Percentiles rank a stretch among this genome's conserved stretches.
Conservation (phyloP, 2,888 invertebrate species). For the Girardia tigrina region DNA sequence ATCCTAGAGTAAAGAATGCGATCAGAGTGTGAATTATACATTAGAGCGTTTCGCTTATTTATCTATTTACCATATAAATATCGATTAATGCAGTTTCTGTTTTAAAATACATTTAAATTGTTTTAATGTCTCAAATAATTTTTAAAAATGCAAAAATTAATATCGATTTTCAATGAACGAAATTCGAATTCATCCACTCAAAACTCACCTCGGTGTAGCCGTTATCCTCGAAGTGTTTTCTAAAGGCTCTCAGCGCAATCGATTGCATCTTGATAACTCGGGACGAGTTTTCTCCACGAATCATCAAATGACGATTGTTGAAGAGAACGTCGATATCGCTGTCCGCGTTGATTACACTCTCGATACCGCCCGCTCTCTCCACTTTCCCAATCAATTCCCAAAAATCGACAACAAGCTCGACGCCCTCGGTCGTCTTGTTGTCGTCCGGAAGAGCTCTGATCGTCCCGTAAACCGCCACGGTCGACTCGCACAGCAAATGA, state of each 20-base stretch:
- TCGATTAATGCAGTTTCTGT: too few species aligned
- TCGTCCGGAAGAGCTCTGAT: constrained; percentile 90
- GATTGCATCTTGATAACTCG: not conserved
- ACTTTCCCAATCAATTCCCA: constrained; percentile 92
- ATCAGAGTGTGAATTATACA: too few species aligned
- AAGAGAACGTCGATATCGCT: not conserved
- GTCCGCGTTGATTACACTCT: constrained; percentile 55
- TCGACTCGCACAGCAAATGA: constrained; percentile 60
- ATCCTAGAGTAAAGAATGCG: too few species aligned
- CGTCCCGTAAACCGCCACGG: constrained; percentile 73
- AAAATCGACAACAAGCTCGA: constrained; percentile 90
- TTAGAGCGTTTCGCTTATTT: too few species aligned
- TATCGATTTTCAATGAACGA: too few species aligned
- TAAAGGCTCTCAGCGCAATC: not conserved
- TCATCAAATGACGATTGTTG: not conserved
- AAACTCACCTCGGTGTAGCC: not conserved
- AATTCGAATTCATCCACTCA: too few species aligned
- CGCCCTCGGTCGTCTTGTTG: constrained; percentile 71
- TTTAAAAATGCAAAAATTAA: too few species aligned
- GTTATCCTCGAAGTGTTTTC: not conserved
- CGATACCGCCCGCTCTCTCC: constrained; percentile 97
- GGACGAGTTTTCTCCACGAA: not conserved
- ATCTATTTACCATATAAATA: too few species aligned
- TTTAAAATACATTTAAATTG: too few species aligned
- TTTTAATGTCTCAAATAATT: too few species aligned